Evolutionary conservation across 2,797 vertebrate genomes (phyloP), one percentile per base, ranked within the genome.

Genomic region (Rhinophrynus dorsalis): DNA sequence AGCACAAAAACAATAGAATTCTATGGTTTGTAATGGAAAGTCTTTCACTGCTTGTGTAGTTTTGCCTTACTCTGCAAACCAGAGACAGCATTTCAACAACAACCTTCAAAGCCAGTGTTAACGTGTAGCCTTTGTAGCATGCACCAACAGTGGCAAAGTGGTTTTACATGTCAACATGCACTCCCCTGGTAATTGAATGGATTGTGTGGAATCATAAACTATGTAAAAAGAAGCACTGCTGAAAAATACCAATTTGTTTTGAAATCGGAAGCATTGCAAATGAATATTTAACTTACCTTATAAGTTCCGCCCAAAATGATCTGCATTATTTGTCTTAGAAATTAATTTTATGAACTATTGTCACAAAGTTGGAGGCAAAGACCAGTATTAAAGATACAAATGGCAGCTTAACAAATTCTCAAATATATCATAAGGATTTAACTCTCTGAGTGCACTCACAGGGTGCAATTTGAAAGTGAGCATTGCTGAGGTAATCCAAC

Each of bases 1-100:
- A 44, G 57, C 57, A 60, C 57, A 60, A 60, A 60, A 44, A 60
- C 38, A 60, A 44, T 60, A 30, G 57, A 29, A 60, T 44, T 44
- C 37, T 29, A 29, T 30, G 38, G 57, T 20, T 44, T 60, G 24
- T 60, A 44, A 60, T 44, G 24, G 30, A 60, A 60, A 60, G 57
- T 44, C 38, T 29, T 21, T 60, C 32, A 38, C 9, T 51, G 45
- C 60, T 51, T 63, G 60, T 63, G 60, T 63, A 51, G 45, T 51
- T 32, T 60, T 44, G 15, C 38, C 57, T 60, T 44, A 60, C 37
- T 60, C 57, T 60, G 57, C 57, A 60, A 60, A 27, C 38, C 26
- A 30, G 3, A 44, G 37, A 44, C 24, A 44, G 24, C 57, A 26
- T 12, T 58, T 58, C 12, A 40, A 23, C 30, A 56, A 40, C 55